Percentiles rank a stretch among this genome's conserved stretches.
phyloP scores from a whole-genome alignment of 2,888 invertebrate species.

The Uropetala carovei region DNA sequence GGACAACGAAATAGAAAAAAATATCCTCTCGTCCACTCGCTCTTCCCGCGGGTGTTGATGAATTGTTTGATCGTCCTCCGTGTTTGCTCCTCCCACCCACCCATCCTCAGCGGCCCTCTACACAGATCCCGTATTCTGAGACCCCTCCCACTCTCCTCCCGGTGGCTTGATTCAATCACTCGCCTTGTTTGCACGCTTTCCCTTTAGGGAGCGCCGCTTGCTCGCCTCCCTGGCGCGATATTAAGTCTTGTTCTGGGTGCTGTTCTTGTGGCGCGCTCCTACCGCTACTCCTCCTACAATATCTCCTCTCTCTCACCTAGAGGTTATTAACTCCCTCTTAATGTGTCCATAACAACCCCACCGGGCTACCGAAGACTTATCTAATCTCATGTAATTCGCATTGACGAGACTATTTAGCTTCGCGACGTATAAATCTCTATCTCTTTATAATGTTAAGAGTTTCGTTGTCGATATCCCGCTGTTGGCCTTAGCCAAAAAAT shows the following conservation, averaged over 20 bases:
- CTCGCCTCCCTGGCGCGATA: not conserved
- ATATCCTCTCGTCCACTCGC: not conserved
- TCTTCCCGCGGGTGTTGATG: not conserved
- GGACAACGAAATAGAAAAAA: too few relatives aligned
- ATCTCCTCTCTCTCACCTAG: not conserved
- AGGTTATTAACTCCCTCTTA: not conserved
- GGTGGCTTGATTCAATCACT: constrained; percentile 18
- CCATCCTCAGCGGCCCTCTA: not conserved
- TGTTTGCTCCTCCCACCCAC: not conserved
- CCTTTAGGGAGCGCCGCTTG: constrained; percentile 8
- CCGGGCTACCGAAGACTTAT: too few relatives aligned
- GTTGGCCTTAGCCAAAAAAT: too few relatives aligned
- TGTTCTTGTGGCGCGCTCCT: not conserved
- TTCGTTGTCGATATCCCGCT: too few relatives aligned
- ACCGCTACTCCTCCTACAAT: not conserved
- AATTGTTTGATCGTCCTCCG: not conserved
- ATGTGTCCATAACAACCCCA: too few relatives aligned
- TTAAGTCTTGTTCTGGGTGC: not conserved
- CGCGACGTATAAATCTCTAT: too few relatives aligned
- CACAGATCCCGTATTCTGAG: too few relatives aligned
- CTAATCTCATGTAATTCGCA: too few relatives aligned
- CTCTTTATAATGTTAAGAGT: too few relatives aligned
- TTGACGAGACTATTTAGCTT: too few relatives aligned
- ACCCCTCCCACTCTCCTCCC: not conserved
- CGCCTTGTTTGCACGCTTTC: constrained; percentile 17